Base-by-base conservation (phyloP, 2,888 invertebrate genomes). In the Hecatera dysodea region DNA sequence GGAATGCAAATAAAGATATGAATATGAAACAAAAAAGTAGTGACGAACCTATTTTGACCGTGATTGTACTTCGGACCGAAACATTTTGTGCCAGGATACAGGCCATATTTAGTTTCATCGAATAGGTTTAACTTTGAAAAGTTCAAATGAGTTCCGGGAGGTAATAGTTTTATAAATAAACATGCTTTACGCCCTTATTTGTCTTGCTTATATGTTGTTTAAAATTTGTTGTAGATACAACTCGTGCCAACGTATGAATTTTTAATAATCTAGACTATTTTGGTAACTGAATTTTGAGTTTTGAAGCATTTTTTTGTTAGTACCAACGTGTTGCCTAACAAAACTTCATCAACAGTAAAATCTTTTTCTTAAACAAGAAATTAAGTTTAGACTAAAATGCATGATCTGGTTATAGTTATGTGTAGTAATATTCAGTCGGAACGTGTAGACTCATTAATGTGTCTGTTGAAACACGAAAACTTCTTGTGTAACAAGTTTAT, bases 71-170 rank as follows among this genome's bases (percentile, higher is more conserved):
- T 6, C 11, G 33, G 7, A 48, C 62, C 5, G 24, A 50, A 24
- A 50, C 64, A 69, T 66, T 56, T 57, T 46, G 19, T 61, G 42
- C 50, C 29, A 12, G 27, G 44, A 29, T 36, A 22, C 50, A 29
- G 52, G 12, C 62, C 22, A 53, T 68, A 70, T 86, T 86, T 80
- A 79, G 79, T 79, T 80, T 33, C 65, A 76, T 80, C 59, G 46
- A 69, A 84, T 71, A 80, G 75, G 68, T 78, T 83, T 82, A 75
- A 72, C 70, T 78, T 78, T 78, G 61, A 59, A 71, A 76, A 75
- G 78, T 80, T 80, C 60, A 77, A 84, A 85, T 82, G 78, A 85
- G 80, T 78, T 82, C 72, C 60, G 24, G 52, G 64, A 78, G 80
- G 79, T 78, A 81, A 76, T 64, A 72, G 79, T 83, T 79, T 56